Base-by-base conservation (phyloP, 2,888 invertebrate species). In the Drosophila gaucha region DNA sequence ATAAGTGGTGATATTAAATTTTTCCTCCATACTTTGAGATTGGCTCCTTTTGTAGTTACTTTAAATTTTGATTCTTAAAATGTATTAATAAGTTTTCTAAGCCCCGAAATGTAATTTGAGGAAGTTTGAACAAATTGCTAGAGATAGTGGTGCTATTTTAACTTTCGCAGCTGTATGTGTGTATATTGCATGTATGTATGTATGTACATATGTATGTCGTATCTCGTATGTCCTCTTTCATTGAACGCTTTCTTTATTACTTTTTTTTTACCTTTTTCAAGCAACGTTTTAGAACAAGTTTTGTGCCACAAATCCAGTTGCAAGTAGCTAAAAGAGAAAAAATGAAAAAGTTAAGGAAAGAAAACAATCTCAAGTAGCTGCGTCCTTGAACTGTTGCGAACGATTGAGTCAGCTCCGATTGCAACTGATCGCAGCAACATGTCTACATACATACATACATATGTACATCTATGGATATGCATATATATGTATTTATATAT, bases 391-490 rank as follows among this genome's bases (percentile, higher is more conserved):
- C 31, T 39, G 24, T 22, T 16, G 18, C n/a, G n/a, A 18, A 12
- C 28, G 44, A 38, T 35, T 16, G 9, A n/a, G 30, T 30, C 30
- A 16, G 58, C 54, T 59, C 36, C 16, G 55, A 55, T 55, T 28
- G 43, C 58, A 47, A 10, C 20, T 41, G 49, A 50, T 50, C 49
- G 6, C 36, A 18, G 22, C 26, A 5, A 14, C 24, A 24, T 10
- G 2, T 1, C 4, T n/a, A n/a, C 1, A 22, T 8, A 5, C 5
- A 18, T 2, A 20, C 5, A 20, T 5, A 20, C 18, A n/a, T 24
- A 1, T 24, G n/a, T 2, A 22, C 4, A 41, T 49, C 1, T 35
- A 3, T 33, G 6, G n/a, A n/a, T n/a, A n/a, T n/a, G n/a, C n/a
- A n/a, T n/a, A n/a, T n/a, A n/a, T n/a, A 24, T 10, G 2, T 1